A percentile compares a stretch with the other conserved stretches of the same genome.
Evolutionary conservation across 2,888 invertebrate genomes (phyloP).

Genomic region (Fragum fragum): DNA sequence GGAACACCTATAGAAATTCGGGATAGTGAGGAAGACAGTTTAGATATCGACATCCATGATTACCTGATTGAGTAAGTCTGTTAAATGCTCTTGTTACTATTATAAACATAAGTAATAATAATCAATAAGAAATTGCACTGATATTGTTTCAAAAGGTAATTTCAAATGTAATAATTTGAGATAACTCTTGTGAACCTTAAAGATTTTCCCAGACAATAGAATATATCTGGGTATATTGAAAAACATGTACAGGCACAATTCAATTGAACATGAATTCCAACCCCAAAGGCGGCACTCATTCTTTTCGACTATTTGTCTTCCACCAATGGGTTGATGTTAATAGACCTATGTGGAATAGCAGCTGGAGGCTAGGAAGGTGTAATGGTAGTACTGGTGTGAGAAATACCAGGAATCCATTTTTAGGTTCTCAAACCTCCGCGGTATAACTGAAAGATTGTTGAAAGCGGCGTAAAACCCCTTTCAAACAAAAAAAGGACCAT

Average conservation of each 20-base stretch:
- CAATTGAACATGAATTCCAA: neutral
- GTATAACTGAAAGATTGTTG: too few relatives aligned
- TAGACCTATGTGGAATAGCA: too few relatives aligned
- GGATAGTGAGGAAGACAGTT: neutral
- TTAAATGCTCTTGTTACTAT: neutral
- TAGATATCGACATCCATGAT: constrained; percentile 1
- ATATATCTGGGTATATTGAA: neutral
- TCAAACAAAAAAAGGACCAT: too few relatives aligned
- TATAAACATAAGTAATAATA: neutral
- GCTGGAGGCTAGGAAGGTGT: too few relatives aligned
- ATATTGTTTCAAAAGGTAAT: neutral
- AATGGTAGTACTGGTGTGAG: too few relatives aligned
- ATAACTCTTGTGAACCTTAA: constrained; percentile 2
- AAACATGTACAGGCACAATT: neutral
- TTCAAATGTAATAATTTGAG: neutral
- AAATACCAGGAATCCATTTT: too few relatives aligned
- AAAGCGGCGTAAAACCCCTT: too few relatives aligned
- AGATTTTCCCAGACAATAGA: neutral
- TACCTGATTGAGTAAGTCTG: constrained; percentile 3
- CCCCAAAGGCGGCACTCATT: too few relatives aligned
- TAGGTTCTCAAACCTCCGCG: too few relatives aligned
- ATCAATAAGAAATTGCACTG: neutral
- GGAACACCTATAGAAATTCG: neutral
- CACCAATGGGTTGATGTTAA: too few relatives aligned
- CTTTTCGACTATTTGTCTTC: too few relatives aligned